phyloP scores from a whole-genome alignment of 2,888 invertebrate species.

The Morinoia aosen region DNA sequence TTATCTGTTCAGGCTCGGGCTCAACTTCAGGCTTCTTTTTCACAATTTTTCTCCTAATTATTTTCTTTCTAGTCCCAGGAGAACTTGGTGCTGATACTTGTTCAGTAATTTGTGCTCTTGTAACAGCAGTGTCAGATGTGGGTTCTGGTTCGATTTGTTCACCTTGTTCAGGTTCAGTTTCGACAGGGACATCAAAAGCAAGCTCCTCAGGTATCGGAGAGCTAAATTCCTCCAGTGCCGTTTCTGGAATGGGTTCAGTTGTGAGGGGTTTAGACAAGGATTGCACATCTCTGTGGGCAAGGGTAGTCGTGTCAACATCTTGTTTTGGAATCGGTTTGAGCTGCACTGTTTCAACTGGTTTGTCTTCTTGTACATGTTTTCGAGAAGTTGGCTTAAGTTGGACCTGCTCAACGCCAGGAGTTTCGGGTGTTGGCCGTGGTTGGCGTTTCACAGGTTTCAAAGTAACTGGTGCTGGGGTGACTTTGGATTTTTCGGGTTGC shows the following conservation, averaged over 20 bases:
- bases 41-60: conserved; percentile 43
- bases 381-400: conserved; percentile 14
- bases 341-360: conserved; percentile 12
- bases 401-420: not conserved
- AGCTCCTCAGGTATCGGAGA: conserved; percentile 13
- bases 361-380: conserved; percentile 46
- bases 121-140: not conserved
- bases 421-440: not conserved
- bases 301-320: conserved; percentile 2
- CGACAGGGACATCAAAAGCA: not conserved
- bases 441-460: conserved; percentile 46
- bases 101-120: conserved; percentile 22
- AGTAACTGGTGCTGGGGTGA: conserved; percentile 53
- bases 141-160: conserved; percentile 30
- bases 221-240: conserved; percentile 16
- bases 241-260: conserved; percentile 50
- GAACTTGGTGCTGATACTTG: conserved; percentile 9
- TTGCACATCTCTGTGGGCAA: not conserved
- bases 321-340: conserved; percentile 38
- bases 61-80: conserved; percentile 38
- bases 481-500: conserved; percentile 55
- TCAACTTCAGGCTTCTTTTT: conserved; percentile 29
- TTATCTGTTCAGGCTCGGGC: not conserved
- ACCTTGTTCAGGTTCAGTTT: conserved; percentile 19
- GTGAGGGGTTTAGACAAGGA: conserved; percentile 2